Evolutionary conservation across 2,797 vertebrate genomes (phyloP), one percentile per base, ranked within the genome.

Genomic region (Orientallactaga sibirica): DNA sequence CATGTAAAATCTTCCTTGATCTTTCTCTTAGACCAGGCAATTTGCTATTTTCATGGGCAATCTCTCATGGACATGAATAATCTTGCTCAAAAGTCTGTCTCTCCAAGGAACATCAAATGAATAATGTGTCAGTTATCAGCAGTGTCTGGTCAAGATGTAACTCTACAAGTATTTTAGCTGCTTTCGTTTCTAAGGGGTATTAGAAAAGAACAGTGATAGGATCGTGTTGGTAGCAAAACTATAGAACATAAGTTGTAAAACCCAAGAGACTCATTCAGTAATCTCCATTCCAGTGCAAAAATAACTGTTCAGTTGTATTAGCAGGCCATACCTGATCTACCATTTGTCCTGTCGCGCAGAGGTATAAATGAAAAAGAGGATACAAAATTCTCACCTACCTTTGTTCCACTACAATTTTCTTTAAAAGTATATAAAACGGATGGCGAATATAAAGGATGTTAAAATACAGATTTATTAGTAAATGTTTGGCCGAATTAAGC

Each of bases 141-240:
- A 87, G n/a, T 81, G 55, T 61, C 48, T 94, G n/a, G 25, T 86
- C 55, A 87, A 93, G 83, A 92, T 66, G 61, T 55, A 71, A 85
- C 90, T 92, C 66, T 94, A 66, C 62, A 90, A 92, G 88, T 87
- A 85, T 71, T 91, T 90, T 33, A 88, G 66, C 9, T 68, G 43
- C 76, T 80, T 96, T 81, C 12, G 37, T 84, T 82, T 90, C 66
- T 41, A 67, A 80, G 74, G 90, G 90, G 67, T 81, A 91, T 88
- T 48, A 37, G 52, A 92, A 94, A 96, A 95, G 96, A 94, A 94
- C 74, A 94, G 52, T 86, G 78, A 94, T 95, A 85, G 75, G 58
- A 90, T 68, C 12, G 37, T 7, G 52, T 33, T 71, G 67, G 64
- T n/a, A 83, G 83, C 10, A 67, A 86, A 94, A 90, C 62, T 78